A percentile compares a stretch with the other conserved stretches of the same genome.
Evolutionary conservation across 30 jellyfish, hydroid and myxozoan species (phyloP).

Genomic region (Aurelia sp.): DNA sequence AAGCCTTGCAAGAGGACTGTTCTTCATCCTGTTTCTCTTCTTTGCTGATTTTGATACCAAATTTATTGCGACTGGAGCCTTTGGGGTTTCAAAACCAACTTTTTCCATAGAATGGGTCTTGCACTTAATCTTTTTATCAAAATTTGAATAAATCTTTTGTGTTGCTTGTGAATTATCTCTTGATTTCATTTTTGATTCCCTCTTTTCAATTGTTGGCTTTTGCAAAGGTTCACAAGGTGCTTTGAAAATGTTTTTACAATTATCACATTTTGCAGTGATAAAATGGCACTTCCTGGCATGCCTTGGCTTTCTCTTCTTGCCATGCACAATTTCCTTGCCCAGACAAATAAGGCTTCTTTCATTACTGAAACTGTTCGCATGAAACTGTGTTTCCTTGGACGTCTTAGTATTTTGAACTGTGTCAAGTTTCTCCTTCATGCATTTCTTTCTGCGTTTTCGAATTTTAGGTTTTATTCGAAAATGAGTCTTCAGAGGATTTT

Average conservation of each 20-base stretch:
- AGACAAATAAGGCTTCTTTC: not conserved
- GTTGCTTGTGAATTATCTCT: too few species aligned
- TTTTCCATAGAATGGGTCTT: not conserved
- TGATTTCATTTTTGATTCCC: not conserved
- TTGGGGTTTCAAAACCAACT: slow-evolving; percentile 26
- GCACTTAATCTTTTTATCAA: not conserved
- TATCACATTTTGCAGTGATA: slow-evolving; percentile 9
- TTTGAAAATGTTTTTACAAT: slow-evolving; percentile 1
- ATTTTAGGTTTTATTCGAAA: slow-evolving; percentile 36
- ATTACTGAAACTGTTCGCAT: not conserved
- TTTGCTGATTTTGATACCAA: not conserved
- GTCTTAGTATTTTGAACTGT: not conserved
- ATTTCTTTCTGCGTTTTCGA: slow-evolving; percentile 10
- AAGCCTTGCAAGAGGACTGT: slow-evolving; percentile 49
- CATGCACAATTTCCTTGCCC: not conserved
- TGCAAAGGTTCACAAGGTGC: slow-evolving; percentile 1
- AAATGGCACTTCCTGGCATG: slow-evolving; percentile 29
- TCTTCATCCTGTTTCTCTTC: slow-evolving; percentile 15
- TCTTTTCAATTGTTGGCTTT: not conserved
- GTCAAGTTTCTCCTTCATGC: not conserved
- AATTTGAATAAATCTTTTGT: not conserved
- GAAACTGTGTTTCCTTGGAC: too few species aligned
- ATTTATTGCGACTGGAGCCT: not conserved
- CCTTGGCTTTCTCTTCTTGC: not conserved
- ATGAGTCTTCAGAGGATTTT: slow-evolving; percentile 6